These are phyloP conservation scores for Trilocha varians DNA, from an alignment of 2,888 invertebrate species.

Conservation along the genomic window DNA sequence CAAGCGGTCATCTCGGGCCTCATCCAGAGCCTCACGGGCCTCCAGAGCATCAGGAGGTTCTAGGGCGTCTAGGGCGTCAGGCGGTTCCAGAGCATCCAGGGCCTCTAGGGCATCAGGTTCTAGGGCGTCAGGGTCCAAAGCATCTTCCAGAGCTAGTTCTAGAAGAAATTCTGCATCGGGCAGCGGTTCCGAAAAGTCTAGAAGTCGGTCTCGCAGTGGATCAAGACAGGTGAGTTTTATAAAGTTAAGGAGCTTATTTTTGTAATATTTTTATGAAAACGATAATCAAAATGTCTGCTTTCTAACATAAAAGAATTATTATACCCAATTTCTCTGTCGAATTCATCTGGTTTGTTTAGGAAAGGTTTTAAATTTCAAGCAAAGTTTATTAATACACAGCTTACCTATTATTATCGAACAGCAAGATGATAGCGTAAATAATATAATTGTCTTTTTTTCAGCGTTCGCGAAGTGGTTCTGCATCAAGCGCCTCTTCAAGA, in stretches of 20 bases:
- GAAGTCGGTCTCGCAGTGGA: conserved; percentile 52
- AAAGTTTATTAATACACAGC: too few relatives aligned
- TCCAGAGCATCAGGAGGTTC: too few relatives aligned
- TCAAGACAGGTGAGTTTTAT: conserved; percentile 38
- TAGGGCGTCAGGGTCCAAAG: conserved; percentile 44
- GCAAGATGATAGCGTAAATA: too few relatives aligned
- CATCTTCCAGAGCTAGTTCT: conserved; percentile 46
- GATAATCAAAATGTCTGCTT: too few relatives aligned
- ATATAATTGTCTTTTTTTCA: conserved; percentile 18
- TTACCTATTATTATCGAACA: too few relatives aligned
- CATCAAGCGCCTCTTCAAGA: conserved; percentile 56
- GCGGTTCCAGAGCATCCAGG: conserved; percentile 39
- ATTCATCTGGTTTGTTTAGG: too few relatives aligned
- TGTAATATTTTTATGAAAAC: too few relatives aligned
- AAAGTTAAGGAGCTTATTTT: neutral
- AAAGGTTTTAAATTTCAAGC: too few relatives aligned
- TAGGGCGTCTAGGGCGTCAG: conserved; percentile 44
- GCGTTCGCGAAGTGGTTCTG: conserved; percentile 62
- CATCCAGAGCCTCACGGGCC: conserved; percentile 30
- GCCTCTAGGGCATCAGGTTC: conserved; percentile 37
- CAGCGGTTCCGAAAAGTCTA: conserved; percentile 47
- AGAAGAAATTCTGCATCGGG: conserved; percentile 39
- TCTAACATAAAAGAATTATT: too few relatives aligned
- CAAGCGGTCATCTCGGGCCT: conserved; percentile 30
- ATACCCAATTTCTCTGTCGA: too few relatives aligned